A percentile compares a stretch with the other conserved stretches of the same genome.
Conservation (phyloP, 2,113 vertebrate genomes). For the Dicrurus megarhynchus region DNA sequence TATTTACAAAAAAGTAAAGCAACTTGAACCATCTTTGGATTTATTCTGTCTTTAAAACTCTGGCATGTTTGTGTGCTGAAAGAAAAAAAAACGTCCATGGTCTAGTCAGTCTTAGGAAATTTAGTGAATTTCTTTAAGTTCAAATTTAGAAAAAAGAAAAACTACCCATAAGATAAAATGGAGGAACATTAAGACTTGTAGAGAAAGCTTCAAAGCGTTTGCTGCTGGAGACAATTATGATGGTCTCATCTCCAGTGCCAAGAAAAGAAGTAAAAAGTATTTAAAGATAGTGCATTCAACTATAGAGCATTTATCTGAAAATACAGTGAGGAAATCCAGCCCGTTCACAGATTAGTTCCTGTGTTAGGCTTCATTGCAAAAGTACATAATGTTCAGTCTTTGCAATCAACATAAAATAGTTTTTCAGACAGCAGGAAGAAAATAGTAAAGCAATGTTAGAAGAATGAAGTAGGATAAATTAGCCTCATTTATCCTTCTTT, state of each 20-base stretch:
- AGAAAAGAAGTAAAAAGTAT: constrained; percentile 20
- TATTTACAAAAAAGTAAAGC: background rate
- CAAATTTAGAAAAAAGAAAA: background rate
- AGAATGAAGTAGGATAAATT: constrained; percentile 59
- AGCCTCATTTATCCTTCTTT: constrained; percentile 35
- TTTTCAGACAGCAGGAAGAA: background rate
- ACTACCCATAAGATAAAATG: background rate
- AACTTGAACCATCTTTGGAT: background rate
- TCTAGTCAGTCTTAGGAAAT: background rate
- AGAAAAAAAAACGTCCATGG: background rate
- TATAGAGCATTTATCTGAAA: constrained; percentile 59
- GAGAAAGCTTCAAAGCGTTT: background rate
- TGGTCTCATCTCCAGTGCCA: background rate
- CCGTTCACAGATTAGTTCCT: constrained; percentile 42
- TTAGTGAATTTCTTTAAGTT: background rate
- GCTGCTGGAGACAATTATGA: background rate
- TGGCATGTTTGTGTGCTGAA: background rate
- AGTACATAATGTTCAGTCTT: background rate
- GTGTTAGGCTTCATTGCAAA: constrained; percentile 21
- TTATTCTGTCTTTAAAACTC: background rate
- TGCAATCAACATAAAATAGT: constrained; percentile 26
- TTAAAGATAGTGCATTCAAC: constrained; percentile 22
- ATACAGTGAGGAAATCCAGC: background rate
- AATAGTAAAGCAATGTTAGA: constrained; percentile 33
- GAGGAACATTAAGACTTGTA: background rate